Percentiles rank a stretch among this genome's conserved stretches.
phyloP scores from a whole-genome alignment of 1,140 invertebrate species.

The Stratiolaelaps scimitus region DNA sequence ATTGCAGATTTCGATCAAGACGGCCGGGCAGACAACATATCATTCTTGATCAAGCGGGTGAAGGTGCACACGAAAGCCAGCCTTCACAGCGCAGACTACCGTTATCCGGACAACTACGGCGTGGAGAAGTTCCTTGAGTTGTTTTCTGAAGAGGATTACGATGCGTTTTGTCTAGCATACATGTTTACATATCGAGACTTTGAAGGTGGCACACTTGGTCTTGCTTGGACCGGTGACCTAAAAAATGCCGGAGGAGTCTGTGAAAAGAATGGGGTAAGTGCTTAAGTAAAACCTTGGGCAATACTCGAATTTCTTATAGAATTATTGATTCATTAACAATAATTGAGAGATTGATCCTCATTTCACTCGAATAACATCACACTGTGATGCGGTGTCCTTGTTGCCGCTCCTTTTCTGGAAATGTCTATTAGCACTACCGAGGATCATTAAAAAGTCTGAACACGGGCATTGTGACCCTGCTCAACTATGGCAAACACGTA shows the following conservation, averaged over 20 bases:
- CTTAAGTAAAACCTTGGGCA: too few species aligned
- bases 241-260: slow-evolving; percentile 88
- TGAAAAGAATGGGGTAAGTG: slow-evolving; percentile 73
- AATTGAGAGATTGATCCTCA: too few species aligned
- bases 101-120: slow-evolving; percentile 80
- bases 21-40: slow-evolving; percentile 76
- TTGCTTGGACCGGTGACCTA: slow-evolving; percentile 91
- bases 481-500: slow-evolving; percentile 99
- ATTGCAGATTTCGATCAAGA: slow-evolving; percentile 82
- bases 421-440: slow-evolving; percentile 61
- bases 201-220: slow-evolving; percentile 89
- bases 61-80: slow-evolving; percentile 77
- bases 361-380: neutral
- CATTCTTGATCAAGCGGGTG: slow-evolving; percentile 89
- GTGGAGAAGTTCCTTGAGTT: slow-evolving; percentile 86
- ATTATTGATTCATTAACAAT: too few species aligned
- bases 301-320: too few species aligned
- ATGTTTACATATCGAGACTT: slow-evolving; percentile 98
- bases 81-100: slow-evolving; percentile 64
- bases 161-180: slow-evolving; percentile 94
- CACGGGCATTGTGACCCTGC: slow-evolving; percentile 90
- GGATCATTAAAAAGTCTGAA: slow-evolving; percentile 88
- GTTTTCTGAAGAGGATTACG: slow-evolving; percentile 93
- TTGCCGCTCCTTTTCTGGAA: slow-evolving; percentile 31
- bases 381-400: slow-evolving; percentile 20